Base-by-base conservation (phyloP, 30 jellyfish, hydroid and myxozoan genomes). In the Clytia hemisphaerica region DNA sequence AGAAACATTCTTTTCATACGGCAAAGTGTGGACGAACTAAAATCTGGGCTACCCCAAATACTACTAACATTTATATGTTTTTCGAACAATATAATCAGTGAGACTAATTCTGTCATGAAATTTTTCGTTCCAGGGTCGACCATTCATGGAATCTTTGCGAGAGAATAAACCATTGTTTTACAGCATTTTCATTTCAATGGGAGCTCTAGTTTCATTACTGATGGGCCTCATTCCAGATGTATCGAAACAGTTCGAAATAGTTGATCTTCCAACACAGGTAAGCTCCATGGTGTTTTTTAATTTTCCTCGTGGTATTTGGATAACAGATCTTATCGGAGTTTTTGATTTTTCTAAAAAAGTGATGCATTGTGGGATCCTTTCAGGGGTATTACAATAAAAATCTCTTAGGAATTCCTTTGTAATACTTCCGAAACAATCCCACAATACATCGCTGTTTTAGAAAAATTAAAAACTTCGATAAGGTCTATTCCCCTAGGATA, bases 181-280 rank as follows among this genome's bases (percentile, higher is more conserved):
- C 77, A 90, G 98, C 57, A 51, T 90, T 21, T 21, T 64, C 16
- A 73, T 63, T 37, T 90, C 98, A 5, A 61, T 75, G 3, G 40
- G 55, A 1, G 82, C 84, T 1, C 65, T 90, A 14, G 65, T 90
- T 54, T 53, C 90, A 22, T 42, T 90, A 25, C 90, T 88, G 4
- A 85, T 85, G 61, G 94, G 94, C 25, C 48, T 78, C 75, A 37
- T 90, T 50, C 98, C 98, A 0, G 98, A 90, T 50, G 76, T 90
- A 25, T 73, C 95, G 4, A 67, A 76, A 5, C 93, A 90, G 27
- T 90, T 90, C 65, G 95, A 90, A 76, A 81, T 90, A 6, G 93
- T 90, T 22, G 98, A 90, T 31, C 73, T 90, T 49, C 98, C 98
- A 7, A 82, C 83, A 24, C 77, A 33, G 71, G 98, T 88, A 67